Conservation (phyloP, 1,140 invertebrate species). For the Antheraea pernyi region DNA sequence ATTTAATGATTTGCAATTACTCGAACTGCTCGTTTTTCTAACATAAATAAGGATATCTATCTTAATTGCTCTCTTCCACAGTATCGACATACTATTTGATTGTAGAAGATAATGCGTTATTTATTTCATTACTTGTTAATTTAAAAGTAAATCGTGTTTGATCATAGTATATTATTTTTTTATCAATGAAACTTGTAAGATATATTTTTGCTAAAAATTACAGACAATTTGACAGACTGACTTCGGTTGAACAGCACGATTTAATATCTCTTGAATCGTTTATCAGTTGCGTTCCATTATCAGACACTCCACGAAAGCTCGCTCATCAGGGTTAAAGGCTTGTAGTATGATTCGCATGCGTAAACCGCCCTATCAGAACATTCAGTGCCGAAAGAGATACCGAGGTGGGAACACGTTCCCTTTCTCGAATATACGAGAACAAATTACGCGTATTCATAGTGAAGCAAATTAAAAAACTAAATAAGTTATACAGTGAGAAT, state of each 20-base stretch:
- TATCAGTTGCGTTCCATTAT: conserved; percentile 62
- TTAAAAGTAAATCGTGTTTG: too few relatives aligned
- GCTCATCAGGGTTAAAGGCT: conserved; percentile 52
- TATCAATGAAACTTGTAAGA: too few relatives aligned
- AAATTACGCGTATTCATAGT: conserved; percentile 23
- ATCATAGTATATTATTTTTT: too few relatives aligned
- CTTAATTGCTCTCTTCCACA: too few relatives aligned
- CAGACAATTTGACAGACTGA: background rate
- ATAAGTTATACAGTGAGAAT: background rate
- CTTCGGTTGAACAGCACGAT: conserved; percentile 22
- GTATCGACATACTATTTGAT: too few relatives aligned
- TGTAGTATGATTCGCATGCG: conserved; percentile 56
- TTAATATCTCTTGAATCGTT: conserved; percentile 49
- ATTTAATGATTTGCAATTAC: too few relatives aligned
- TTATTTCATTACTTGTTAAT: too few relatives aligned
- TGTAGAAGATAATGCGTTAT: too few relatives aligned
- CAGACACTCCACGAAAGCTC: conserved; percentile 51
- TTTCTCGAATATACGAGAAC: conserved; percentile 1
- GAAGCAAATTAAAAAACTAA: conserved; percentile 5
- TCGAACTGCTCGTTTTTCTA: too few relatives aligned
- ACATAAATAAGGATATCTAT: too few relatives aligned
- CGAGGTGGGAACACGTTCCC: conserved; percentile 42
- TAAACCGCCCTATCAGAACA: conserved; percentile 50
- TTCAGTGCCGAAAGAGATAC: conserved; percentile 49
- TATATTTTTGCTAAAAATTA: background rate